Evolutionary conservation across 1,140 invertebrate species (phyloP), one percentile per base, ranked within the genome.

Genomic region (Yoshiicerus persimilis): DNA sequence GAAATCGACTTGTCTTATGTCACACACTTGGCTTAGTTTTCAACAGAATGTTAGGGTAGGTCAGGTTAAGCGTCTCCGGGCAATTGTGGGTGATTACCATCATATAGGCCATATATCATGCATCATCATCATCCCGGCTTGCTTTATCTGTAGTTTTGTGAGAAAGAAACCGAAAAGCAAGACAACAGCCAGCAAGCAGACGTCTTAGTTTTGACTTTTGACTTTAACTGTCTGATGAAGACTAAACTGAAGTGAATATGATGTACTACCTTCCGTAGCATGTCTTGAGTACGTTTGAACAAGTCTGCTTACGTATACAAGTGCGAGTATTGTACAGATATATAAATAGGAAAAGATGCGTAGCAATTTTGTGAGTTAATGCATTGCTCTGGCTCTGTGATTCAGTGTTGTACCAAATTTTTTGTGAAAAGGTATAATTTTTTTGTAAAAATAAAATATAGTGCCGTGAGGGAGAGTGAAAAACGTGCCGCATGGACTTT

Each of bases 341-440:
- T n/a, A 75, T 75, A 30, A 30, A 75, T 75, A 34, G 66, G 38
- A 83, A 83, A 34, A 23, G 32, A 38, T 38, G 32, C 36, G 34
- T 23, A n/a, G n/a, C n/a, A n/a, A 39, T 23, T 83, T 38, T 83
- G n/a, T 30, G 75, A 32, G 11, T 70, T 84, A 25, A 39, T 56
- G 41, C 16, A 56, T 32, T 70, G 66, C 27, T 9, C 16, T 80
- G 75, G 66, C 27, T 9, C 16, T 80, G 75, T 80, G 75, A 80
- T 80, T 70, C 66, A 27, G 56, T 86, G 41, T 62, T 86, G 25
- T 25, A 23, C 84, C n/a, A 64, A 62, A 66, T 30, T 86, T 88
- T 88, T 66, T 23, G 84, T 87, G 64, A 86, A 85, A 88, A 88
- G 75, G 62, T 88, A 85, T 88, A 88, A 88, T 88, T 88, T 88